These are phyloP conservation scores for Chrysotoxum bicinctum DNA, from an alignment of 2,888 invertebrate species.

Conservation along the genomic window DNA sequence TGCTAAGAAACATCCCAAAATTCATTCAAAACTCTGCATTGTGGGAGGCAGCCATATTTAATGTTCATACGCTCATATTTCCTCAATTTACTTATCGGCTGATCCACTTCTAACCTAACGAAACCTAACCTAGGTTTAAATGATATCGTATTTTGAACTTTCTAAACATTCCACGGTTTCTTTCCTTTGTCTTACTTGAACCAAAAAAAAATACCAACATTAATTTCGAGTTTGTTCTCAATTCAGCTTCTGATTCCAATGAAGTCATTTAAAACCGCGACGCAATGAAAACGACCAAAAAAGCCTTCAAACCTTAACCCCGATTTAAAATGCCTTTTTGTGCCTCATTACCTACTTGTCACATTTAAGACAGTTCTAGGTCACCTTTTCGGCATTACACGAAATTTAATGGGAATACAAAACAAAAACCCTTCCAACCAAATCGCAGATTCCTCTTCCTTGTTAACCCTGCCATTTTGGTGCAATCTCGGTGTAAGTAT, in stretches of 20 bases:
- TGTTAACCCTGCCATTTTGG: conserved; percentile 3
- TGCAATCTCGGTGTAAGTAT: not conserved
- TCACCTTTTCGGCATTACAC: conserved; percentile 27
- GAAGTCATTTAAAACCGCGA: not conserved
- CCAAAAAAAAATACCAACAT: not conserved
- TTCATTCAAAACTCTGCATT: no score
- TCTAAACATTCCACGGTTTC: not conserved
- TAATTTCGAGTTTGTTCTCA: not conserved
- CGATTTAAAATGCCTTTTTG: not conserved
- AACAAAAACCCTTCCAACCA: not conserved
- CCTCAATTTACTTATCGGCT: no score
- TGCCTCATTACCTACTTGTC: conserved; percentile 33
- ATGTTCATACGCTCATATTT: no score
- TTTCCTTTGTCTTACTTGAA: not conserved
- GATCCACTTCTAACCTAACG: no score
- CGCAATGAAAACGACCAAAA: not conserved
- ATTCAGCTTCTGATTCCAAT: not conserved
- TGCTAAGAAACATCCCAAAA: no score
- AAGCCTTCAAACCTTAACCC: not conserved
- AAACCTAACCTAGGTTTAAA: no score
- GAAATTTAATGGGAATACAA: not conserved
- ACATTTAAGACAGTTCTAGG: conserved; percentile 55
- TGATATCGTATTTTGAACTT: not conserved
- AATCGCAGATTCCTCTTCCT: conserved; percentile 21
- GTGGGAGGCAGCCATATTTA: no score